A percentile compares a stretch with the other conserved stretches of the same genome.
Conservation (phyloP, 2,113 vertebrate species). For the Apteryx owenii region DNA sequence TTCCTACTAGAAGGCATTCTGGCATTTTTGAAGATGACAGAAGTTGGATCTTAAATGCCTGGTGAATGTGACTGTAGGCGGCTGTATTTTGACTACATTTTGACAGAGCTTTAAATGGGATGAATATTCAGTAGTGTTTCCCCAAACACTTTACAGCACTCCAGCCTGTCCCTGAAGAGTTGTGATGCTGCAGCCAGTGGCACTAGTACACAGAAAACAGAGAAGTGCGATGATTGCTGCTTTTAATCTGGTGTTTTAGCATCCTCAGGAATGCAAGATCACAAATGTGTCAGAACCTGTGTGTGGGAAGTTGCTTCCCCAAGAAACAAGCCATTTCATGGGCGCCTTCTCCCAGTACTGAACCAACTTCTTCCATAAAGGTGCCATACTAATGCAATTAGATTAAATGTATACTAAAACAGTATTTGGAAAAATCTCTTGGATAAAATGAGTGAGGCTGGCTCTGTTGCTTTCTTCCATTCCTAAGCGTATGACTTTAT, state of each 20-base stretch:
- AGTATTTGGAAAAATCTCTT: background rate
- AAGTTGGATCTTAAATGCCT: background rate
- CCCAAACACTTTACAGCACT: background rate
- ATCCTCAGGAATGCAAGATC: background rate
- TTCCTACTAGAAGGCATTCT: background rate
- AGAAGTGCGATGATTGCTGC: background rate
- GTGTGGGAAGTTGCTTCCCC: background rate
- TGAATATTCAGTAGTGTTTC: background rate
- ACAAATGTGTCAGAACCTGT: background rate
- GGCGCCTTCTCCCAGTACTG: background rate
- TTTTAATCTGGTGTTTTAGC: background rate
- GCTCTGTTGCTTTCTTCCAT: background rate
- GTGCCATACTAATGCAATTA: background rate
- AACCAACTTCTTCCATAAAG: background rate
- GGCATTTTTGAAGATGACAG: background rate
- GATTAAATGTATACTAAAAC: background rate
- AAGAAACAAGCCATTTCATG: background rate
- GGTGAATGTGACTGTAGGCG: background rate
- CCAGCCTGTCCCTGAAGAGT: background rate
- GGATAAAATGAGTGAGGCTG: background rate
- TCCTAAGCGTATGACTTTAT: rapidly evolving
- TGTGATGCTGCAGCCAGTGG: background rate
- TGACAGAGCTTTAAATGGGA: background rate
- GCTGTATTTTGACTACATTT: background rate
- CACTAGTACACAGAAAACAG: background rate